Evolutionary conservation across 2,113 vertebrate species (phyloP).

Genomic region (Eupsittula cactorum): DNA sequence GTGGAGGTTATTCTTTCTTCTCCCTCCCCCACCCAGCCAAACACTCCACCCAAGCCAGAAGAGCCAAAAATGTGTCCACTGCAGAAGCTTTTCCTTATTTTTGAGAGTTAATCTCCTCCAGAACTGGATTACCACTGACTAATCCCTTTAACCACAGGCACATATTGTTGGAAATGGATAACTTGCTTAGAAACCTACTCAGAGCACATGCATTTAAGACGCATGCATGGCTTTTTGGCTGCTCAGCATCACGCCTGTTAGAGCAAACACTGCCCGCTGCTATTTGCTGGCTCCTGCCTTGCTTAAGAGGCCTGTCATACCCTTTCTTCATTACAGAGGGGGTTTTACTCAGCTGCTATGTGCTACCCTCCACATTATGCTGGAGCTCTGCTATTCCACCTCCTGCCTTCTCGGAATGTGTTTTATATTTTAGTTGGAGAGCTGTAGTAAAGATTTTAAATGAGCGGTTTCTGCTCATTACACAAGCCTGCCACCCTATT

Average conservation of each 20-base stretch:
- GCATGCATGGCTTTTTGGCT: background rate
- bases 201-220: background rate
- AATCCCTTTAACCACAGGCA: conserved; percentile 58
- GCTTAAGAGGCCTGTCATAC: background rate
- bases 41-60: background rate
- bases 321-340: background rate
- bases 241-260: background rate
- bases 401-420: background rate
- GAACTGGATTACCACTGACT: conserved; percentile 48
- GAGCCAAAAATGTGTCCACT: conserved; percentile 36
- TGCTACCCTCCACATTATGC: background rate
- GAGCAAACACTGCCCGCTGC: background rate
- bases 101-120: conserved; percentile 46
- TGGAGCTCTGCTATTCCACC: background rate
- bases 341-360: background rate
- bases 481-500: background rate
- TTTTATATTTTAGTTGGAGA: conserved; percentile 25
- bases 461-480: background rate
- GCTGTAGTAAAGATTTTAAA: conserved; percentile 17
- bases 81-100: conserved; percentile 34
- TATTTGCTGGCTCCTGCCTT: background rate
- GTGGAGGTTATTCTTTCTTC: background rate
- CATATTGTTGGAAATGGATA: conserved; percentile 33
- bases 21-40: background rate
- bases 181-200: conserved; percentile 24